phyloP scores from a whole-genome alignment of 2,113 vertebrate genomes.

The Dipodomys spectabilis region DNA sequence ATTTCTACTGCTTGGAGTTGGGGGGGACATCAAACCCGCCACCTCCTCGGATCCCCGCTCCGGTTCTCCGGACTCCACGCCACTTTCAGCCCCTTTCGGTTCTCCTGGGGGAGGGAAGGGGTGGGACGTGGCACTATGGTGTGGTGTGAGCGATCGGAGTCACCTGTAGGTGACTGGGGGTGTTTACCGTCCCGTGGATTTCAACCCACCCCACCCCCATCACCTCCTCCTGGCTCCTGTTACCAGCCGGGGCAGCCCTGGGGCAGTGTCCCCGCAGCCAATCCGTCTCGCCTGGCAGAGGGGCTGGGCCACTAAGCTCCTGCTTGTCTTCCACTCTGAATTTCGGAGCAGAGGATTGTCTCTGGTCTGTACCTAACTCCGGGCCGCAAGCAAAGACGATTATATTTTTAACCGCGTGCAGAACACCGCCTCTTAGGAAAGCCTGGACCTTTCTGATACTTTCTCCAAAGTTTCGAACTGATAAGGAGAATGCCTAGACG shows the following conservation, averaged over 20 bases:
- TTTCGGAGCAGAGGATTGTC: not conserved
- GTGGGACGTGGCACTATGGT: not conserved
- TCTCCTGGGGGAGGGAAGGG: too few species aligned
- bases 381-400: not conserved
- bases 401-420: not conserved
- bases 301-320: not conserved
- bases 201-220: too few species aligned
- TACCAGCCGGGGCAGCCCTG: fast-evolving
- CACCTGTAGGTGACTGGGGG: too few species aligned
- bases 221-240: too few species aligned
- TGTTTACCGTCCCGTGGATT: not conserved
- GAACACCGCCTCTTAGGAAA: not conserved
- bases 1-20: not conserved
- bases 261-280: not conserved
- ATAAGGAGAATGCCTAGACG: not conserved
- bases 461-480: slow-evolving; percentile 16
- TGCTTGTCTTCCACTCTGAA: not conserved
- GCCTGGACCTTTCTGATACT: not conserved
- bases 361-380: not conserved
- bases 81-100: not conserved
- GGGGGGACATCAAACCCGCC: not conserved
- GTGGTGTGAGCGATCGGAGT: too few species aligned
- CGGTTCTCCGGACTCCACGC: fast-evolving
- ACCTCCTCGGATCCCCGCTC: fast-evolving
- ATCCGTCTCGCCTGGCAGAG: not conserved